These are phyloP conservation scores for Falco cherrug DNA, from an alignment of 2,797 vertebrate species.

Conservation along the genomic window DNA sequence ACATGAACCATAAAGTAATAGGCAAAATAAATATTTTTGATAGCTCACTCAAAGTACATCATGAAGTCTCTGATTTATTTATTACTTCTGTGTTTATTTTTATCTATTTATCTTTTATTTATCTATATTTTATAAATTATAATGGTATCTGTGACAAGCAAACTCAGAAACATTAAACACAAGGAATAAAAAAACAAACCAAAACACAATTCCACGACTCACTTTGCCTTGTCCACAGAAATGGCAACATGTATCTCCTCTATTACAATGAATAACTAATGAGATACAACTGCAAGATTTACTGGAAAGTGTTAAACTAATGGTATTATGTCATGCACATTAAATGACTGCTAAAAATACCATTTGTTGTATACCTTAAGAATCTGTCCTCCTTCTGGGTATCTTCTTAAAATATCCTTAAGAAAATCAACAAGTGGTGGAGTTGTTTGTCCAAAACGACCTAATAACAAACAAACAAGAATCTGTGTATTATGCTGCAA, in stretches of 20 bases:
- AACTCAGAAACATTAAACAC: not conserved
- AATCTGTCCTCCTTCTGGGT: constrained; percentile 98
- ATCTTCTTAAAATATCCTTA: constrained; percentile 96
- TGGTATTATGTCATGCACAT: not conserved
- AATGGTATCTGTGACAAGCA: not conserved
- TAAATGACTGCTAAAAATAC: not conserved
- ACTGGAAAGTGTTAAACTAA: not conserved
- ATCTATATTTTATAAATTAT: not conserved
- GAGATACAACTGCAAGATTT: not conserved
- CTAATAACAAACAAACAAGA: constrained; percentile 72
- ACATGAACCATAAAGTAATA: not conserved
- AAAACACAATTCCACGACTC: not conserved
- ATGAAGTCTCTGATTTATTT: not conserved
- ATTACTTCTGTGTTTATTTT: not conserved
- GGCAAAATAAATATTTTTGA: not conserved
- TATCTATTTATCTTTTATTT: not conserved
- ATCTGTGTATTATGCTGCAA: not conserved
- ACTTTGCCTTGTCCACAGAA: not conserved
- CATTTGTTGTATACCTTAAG: constrained; percentile 86
- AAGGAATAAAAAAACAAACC: not conserved
- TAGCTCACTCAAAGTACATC: not conserved
- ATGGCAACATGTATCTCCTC: not conserved
- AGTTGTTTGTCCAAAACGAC: constrained; percentile 97
- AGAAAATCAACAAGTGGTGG: constrained; percentile 97
- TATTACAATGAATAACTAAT: not conserved